Evolutionary conservation across 30 jellyfish, hydroid and myxozoan species (phyloP).

Genomic region (Hydra vulgaris): DNA sequence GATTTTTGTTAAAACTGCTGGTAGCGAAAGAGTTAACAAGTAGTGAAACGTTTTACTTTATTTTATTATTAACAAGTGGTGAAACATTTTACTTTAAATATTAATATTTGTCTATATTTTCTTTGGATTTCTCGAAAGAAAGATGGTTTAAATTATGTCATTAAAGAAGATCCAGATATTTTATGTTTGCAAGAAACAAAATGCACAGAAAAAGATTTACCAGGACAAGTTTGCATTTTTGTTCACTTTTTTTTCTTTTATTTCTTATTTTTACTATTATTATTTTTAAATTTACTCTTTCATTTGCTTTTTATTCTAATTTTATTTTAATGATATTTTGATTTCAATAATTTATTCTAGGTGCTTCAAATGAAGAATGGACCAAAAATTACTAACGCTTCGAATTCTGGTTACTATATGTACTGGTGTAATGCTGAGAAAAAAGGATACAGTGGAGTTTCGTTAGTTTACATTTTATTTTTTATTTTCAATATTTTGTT

Average conservation of each 20-base stretch:
- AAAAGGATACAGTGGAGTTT: constrained; percentile 96
- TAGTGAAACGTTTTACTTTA: too few species aligned
- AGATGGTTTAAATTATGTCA: constrained; percentile 64
- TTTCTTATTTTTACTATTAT: too few species aligned
- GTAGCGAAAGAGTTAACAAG: too few species aligned
- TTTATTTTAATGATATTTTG: too few species aligned
- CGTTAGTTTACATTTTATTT: constrained; percentile 26
- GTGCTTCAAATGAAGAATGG: constrained; percentile 21
- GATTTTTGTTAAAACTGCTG: too few species aligned
- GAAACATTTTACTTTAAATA: not conserved
- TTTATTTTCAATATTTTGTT: too few species aligned
- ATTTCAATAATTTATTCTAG: too few species aligned
- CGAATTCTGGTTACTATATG: constrained; percentile 53
- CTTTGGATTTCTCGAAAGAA: constrained; percentile 51
- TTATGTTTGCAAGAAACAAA: constrained; percentile 94
- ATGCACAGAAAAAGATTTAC: constrained; percentile 66
- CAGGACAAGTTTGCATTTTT: constrained; percentile 63
- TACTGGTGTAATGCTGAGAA: constrained; percentile 73
- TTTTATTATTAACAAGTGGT: too few species aligned
- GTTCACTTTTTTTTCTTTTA: too few species aligned
- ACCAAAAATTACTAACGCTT: not conserved
- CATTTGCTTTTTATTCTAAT: too few species aligned
- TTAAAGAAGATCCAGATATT: constrained; percentile 82
- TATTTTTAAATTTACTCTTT: too few species aligned
- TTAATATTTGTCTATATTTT: not conserved